Percentiles rank a stretch among this genome's conserved stretches.
These are phyloP conservation scores for Cephalotes varians DNA, from an alignment of 2,888 invertebrate species.

Conservation along the genomic window DNA sequence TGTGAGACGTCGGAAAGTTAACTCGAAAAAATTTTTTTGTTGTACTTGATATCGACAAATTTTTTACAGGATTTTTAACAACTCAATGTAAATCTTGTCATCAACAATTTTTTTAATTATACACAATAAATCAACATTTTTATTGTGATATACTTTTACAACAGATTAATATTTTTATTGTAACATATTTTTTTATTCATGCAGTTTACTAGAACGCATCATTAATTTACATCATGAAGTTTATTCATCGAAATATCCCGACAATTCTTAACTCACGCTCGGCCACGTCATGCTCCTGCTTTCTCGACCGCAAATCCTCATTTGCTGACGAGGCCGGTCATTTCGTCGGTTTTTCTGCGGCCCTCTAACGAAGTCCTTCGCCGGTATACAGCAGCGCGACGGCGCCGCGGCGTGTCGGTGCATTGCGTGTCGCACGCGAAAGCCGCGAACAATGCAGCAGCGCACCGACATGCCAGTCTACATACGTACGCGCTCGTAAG, in stretches of 20 bases:
- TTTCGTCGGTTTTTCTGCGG: conserved; percentile 44
- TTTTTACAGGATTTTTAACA: neutral
- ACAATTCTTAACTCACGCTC: conserved; percentile 29
- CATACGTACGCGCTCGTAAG: neutral
- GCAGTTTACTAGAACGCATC: neutral
- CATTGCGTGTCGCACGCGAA: conserved; percentile 48
- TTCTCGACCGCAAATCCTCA: conserved; percentile 67
- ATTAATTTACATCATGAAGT: conserved; percentile 36
- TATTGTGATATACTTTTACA: neutral
- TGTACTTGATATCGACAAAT: neutral
- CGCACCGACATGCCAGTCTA: neutral
- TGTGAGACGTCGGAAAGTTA: neutral
- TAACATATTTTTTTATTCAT: neutral
- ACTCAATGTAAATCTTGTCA: neutral
- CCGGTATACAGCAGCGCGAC: conserved; percentile 11
- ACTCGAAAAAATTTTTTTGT: neutral
- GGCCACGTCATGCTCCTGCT: conserved; percentile 49
- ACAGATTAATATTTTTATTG: neutral
- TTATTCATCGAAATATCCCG: conserved; percentile 29
- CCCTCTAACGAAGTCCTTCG: conserved; percentile 56
- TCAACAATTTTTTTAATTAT: neutral
- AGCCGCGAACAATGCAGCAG: conserved; percentile 22
- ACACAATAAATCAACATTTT: neutral
- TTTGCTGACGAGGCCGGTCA: conserved; percentile 51
- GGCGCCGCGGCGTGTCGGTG: neutral